These are phyloP conservation scores for Enteromius fasciolatus DNA, from an alignment of 2,797 vertebrate genomes.

Conservation along the genomic window DNA sequence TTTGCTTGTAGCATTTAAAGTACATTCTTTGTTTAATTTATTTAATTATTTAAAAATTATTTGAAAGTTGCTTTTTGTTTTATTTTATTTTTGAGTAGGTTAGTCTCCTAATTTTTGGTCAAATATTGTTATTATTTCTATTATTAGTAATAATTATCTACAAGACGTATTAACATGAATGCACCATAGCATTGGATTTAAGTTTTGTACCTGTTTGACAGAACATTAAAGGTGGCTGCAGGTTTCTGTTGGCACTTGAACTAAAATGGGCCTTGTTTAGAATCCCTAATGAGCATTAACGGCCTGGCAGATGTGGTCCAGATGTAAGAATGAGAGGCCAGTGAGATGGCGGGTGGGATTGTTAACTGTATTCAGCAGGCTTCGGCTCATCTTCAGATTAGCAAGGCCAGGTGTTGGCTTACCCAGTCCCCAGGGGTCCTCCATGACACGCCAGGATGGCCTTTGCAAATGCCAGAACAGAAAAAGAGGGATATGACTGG, in stretches of 20 bases:
- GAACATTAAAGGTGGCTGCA: not conserved
- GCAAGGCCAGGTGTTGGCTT: constrained; percentile 50
- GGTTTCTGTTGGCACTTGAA: not conserved
- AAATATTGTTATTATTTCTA: not conserved
- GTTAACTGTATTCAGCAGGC: constrained; percentile 46
- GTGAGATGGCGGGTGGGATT: constrained; percentile 31
- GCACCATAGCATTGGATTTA: not conserved
- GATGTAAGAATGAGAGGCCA: constrained; percentile 42
- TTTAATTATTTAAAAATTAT: not conserved
- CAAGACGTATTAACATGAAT: not conserved
- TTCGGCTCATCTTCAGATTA: constrained; percentile 47
- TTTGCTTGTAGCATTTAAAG: not conserved
- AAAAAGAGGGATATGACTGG: constrained; percentile 55
- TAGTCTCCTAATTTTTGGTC: not conserved
- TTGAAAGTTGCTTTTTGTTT: not conserved
- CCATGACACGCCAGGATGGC: constrained; percentile 43
- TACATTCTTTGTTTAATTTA: not conserved
- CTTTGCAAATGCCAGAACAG: constrained; percentile 59
- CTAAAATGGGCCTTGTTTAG: constrained; percentile 18
- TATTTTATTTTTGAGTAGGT: not conserved
- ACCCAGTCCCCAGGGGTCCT: constrained; percentile 40
- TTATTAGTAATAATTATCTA: not conserved
- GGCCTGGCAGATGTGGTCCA: constrained; percentile 49
- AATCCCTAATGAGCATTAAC: constrained; percentile 22
- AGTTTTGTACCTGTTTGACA: not conserved